Evolutionary conservation across 2,113 vertebrate genomes (phyloP), one percentile per base, ranked within the genome.

Genomic region (Mus spicilegus): DNA sequence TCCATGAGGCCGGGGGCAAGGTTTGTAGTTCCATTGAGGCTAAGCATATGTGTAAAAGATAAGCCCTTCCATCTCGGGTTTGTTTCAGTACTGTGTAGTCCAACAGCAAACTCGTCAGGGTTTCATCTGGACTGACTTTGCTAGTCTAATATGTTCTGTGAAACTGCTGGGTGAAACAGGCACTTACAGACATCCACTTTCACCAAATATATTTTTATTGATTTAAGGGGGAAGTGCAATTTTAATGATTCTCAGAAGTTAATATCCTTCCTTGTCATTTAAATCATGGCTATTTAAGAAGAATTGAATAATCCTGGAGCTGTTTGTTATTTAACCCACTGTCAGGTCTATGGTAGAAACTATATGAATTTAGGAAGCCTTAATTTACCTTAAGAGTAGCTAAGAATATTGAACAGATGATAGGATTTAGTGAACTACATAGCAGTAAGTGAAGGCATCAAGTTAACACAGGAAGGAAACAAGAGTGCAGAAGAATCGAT

Each of bases 211-310:
- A 91, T 90, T 90, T 76, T 91, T 86, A 84, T 81, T 42, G 61
- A 42, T 46, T 70, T 91, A 87, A 90, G 56, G 72, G 14, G 63
- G 72, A 58, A 61, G 65, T 54, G 72, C 33, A 86, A 85, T 70
- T 22, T 90, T 67, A 93, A 95, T 81, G 89, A 75, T 39, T 96
- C 20, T n/a, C 61, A 78, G 87, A 96, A 94, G 49, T 72, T 94
- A 19, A 39, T 84, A 17, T 84, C 28, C 95, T 92, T 95, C 95
- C 67, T 88, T 95, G 81, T 95, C 88, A 63, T 89, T 82, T 63
- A 76, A 93, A 76, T 92, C 70, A 87, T 91, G 17, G 36, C 63
- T 91, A 0, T 65, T 19, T 88, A 88, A 81, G 39, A 85, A 81
- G 54, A 97, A 85, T 0, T 65, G 81, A 65, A 30, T 72, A 69